A percentile compares a stretch with the other conserved stretches of the same genome.
phyloP scores from a whole-genome alignment of 2,113 vertebrate species.

The Syngnathus floridae region DNA sequence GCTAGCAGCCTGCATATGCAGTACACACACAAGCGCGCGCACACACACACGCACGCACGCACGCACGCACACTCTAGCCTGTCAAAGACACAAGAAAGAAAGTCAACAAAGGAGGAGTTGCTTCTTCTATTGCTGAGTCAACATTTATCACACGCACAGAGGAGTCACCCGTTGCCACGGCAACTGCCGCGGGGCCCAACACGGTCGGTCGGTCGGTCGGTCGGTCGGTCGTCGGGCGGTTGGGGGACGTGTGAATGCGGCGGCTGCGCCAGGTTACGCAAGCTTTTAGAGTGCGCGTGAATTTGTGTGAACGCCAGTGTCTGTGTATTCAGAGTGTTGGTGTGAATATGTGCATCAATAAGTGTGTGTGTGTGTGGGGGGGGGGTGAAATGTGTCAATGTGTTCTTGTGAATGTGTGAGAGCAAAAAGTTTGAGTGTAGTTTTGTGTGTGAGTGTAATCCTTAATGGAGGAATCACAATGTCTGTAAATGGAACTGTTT shows the following conservation, averaged over 20 bases:
- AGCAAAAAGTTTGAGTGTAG: not conserved
- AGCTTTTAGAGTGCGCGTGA: not conserved
- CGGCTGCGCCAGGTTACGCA: constrained; percentile 38
- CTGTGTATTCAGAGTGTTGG: not conserved
- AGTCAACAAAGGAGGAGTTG: constrained; percentile 47
- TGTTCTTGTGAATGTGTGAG: not conserved
- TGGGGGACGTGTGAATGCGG: constrained; percentile 22
- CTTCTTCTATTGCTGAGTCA: constrained; percentile 41
- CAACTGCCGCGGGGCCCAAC: constrained; percentile 26
- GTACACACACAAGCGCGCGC: constrained; percentile 5
- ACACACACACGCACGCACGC: not conserved
- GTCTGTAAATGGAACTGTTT: no score
- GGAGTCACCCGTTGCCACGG: constrained; percentile 16
- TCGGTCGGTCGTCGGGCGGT: not conserved
- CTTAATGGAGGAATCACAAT: no score
- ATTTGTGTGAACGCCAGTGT: not conserved
- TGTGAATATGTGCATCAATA: not conserved
- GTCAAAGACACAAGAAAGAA: constrained; percentile 35
- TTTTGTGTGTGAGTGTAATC: no score
- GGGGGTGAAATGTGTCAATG: no score
- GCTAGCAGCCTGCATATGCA: constrained; percentile 28
- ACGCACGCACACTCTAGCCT: not conserved
- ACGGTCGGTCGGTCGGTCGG: constrained; percentile 20
- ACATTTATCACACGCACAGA: constrained; percentile 38
- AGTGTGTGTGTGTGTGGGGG: not conserved